Conservation (phyloP, 2,797 vertebrate species). For the Epinephelus awoara region DNA sequence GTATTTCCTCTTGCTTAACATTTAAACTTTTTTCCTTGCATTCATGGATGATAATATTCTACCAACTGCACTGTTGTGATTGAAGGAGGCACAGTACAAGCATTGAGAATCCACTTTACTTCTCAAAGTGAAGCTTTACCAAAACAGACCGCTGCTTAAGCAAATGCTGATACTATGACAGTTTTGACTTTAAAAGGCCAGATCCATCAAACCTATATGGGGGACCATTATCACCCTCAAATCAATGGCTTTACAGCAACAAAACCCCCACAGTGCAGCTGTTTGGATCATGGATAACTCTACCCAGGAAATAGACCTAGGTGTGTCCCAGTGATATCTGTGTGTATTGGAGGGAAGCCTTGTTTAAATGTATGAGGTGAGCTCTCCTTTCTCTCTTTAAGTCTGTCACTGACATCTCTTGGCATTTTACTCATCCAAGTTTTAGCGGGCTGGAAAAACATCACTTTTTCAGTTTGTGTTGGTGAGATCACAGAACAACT, state of each 20-base stretch:
- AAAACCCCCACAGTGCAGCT: slow-evolving; percentile 39
- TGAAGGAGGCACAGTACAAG: slow-evolving; percentile 17
- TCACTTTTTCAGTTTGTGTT: slow-evolving; percentile 23
- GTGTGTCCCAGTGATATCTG: slow-evolving; percentile 57
- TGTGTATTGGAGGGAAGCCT: slow-evolving; percentile 66
- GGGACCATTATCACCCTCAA: slow-evolving; percentile 54
- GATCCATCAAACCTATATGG: slow-evolving; percentile 40
- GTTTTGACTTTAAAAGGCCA: slow-evolving; percentile 31
- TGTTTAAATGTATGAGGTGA: slow-evolving; percentile 57
- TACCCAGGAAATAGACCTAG: slow-evolving; percentile 67
- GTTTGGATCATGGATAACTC: slow-evolving; percentile 50
- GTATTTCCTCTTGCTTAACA: neutral
- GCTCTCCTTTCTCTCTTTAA: slow-evolving; percentile 21
- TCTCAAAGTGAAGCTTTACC: slow-evolving; percentile 3
- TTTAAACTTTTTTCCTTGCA: neutral
- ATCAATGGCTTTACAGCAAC: slow-evolving; percentile 58
- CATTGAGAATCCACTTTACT: neutral
- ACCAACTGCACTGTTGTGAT: neutral
- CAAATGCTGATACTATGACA: slow-evolving; percentile 21
- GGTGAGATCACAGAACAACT: slow-evolving; percentile 20
- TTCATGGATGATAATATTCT: neutral
- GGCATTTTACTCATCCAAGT: slow-evolving; percentile 37
- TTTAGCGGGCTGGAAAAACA: slow-evolving; percentile 19
- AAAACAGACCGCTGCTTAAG: slow-evolving; percentile 17
- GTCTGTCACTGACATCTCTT: slow-evolving; percentile 29